Conservation (phyloP, 2,797 vertebrate genomes). For the Gymnocypris eckloni region DNA sequence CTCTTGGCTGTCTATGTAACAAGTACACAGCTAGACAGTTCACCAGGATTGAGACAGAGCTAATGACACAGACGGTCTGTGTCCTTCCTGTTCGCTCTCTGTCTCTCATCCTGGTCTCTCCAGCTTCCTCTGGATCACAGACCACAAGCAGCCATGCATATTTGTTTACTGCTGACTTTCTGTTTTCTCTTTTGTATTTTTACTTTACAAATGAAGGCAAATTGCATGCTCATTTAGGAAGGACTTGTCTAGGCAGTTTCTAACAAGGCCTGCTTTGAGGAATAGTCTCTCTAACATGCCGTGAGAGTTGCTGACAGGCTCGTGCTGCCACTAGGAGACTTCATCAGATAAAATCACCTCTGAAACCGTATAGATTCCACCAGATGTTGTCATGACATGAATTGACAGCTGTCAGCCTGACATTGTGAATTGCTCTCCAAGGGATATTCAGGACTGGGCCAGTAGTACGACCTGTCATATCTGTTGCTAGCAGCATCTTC, state of each 20-base stretch:
- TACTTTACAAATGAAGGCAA: slow-evolving; percentile 51
- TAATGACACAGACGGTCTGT: slow-evolving; percentile 18
- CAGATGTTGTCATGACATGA: slow-evolving; percentile 36
- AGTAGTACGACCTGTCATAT: slow-evolving; percentile 16
- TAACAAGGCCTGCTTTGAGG: slow-evolving; percentile 12
- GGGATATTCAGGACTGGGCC: slow-evolving; percentile 14
- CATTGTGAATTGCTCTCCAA: slow-evolving; percentile 23
- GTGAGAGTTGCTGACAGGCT: not conserved
- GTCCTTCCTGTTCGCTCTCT: slow-evolving; percentile 39
- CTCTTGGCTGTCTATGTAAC: not conserved
- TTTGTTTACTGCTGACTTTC: slow-evolving; percentile 49
- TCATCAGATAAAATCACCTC: not conserved
- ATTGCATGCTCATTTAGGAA: slow-evolving; percentile 45
- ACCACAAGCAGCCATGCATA: slow-evolving; percentile 40
- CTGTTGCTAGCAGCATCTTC: not conserved
- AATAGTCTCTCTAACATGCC: not conserved
- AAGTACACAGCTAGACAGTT: not conserved
- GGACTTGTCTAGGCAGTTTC: slow-evolving; percentile 44
- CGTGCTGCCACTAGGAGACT: slow-evolving; percentile 8
- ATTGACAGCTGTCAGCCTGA: slow-evolving; percentile 44
- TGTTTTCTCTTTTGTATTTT: slow-evolving; percentile 40
- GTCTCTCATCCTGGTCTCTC: not conserved
- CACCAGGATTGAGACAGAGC: not conserved
- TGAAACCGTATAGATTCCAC: slow-evolving; percentile 21
- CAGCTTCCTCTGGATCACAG: slow-evolving; percentile 43